phyloP scores from a whole-genome alignment of 2,888 invertebrate species.

The Plebejus melissa region DNA sequence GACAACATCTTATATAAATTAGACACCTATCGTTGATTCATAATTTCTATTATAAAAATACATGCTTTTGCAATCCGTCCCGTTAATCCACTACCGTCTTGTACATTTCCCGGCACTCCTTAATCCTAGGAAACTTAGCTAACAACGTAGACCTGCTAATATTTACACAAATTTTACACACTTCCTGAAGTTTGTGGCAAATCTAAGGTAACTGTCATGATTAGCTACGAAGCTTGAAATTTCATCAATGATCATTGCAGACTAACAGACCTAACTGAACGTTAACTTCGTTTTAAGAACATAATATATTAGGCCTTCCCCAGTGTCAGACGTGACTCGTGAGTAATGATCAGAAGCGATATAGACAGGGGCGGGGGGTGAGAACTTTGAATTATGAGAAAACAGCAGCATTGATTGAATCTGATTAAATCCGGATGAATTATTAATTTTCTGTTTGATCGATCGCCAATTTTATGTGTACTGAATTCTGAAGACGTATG shows the following conservation, averaged over 20 bases:
- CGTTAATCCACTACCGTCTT: constrained; percentile 50
- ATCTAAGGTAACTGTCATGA: constrained; percentile 47
- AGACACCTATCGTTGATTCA: constrained; percentile 53
- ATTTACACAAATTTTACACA: constrained; percentile 68
- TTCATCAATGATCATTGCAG: constrained; percentile 70
- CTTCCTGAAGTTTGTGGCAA: constrained; percentile 61
- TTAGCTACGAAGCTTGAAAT: constrained; percentile 68
- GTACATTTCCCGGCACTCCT: constrained; percentile 62
- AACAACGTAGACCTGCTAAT: constrained; percentile 64
- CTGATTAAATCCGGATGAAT: constrained; percentile 29
- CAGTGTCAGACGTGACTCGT: constrained; percentile 20
- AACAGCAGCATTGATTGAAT: constrained; percentile 48
- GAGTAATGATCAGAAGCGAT: constrained; percentile 28
- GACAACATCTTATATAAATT: constrained; percentile 70
- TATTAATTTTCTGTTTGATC: constrained; percentile 27
- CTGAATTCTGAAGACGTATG: constrained; percentile 33
- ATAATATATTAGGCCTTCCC: constrained; percentile 35
- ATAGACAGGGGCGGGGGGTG: constrained; percentile 32
- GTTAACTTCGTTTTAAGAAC: constrained; percentile 31
- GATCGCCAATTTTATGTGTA: constrained; percentile 33
- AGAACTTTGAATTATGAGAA: constrained; percentile 32
- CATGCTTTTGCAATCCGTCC: constrained; percentile 53
- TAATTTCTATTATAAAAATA: constrained; percentile 72
- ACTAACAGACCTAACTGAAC: constrained; percentile 40
- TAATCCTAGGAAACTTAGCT: constrained; percentile 56